Conservation (phyloP, 2,888 invertebrate species). For the Hydrotaea cyrtoneurina region DNA sequence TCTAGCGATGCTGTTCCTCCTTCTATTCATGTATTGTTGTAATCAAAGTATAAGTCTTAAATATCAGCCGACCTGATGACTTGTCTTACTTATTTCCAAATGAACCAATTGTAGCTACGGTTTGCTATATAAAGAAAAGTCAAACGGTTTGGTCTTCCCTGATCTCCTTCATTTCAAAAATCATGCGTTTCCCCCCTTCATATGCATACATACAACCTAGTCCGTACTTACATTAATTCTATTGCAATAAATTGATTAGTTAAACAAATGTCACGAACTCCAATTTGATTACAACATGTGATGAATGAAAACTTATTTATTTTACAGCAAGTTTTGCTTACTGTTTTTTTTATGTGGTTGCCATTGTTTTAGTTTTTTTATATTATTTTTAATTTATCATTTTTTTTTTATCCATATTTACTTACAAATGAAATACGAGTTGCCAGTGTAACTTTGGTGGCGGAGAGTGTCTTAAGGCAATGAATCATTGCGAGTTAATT, state of each 20-base stretch:
- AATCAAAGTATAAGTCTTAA: too few species aligned
- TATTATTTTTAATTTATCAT: constrained; percentile 35
- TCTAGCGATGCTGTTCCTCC: too few species aligned
- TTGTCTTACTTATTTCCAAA: too few species aligned
- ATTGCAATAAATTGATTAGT: constrained; percentile 18
- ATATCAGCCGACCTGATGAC: too few species aligned
- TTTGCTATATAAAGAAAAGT: too few species aligned
- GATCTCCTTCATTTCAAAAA: constrained; percentile 4
- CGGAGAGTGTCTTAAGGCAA: not conserved
- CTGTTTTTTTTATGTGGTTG: constrained; percentile 3
- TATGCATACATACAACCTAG: constrained; percentile 16
- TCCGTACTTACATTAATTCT: constrained; percentile 31
- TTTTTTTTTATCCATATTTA: constrained; percentile 25
- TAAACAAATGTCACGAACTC: constrained; percentile 63
- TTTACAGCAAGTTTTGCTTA: constrained; percentile 19
- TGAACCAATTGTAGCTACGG: too few species aligned
- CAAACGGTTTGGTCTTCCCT: constrained; percentile 1
- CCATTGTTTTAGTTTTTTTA: not conserved
- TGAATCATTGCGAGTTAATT: constrained; percentile 22
- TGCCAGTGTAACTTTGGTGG: not conserved
- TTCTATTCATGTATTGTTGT: too few species aligned
- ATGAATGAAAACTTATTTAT: constrained; percentile 58
- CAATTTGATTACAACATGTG: constrained; percentile 58
- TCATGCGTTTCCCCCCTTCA: constrained; percentile 26
- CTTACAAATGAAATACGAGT: constrained; percentile 11